Evolutionary conservation across 2,113 vertebrate species (phyloP), one percentile per base, ranked within the genome.

Genomic region (Centropus bengalensis): DNA sequence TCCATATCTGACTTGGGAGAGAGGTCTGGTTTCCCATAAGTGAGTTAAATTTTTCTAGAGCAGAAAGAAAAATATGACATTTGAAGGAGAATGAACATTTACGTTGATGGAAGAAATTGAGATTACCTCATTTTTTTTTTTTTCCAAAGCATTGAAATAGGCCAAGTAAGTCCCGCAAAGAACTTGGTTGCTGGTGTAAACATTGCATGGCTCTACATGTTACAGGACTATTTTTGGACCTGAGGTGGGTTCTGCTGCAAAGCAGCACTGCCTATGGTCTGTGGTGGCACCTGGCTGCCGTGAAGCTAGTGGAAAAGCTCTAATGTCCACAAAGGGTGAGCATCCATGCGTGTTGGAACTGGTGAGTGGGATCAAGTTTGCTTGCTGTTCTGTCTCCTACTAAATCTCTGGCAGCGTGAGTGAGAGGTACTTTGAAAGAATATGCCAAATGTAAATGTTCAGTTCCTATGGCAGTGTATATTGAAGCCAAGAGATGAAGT

Each of bases 1-100:
- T 14, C 8, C 52, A 0, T 58, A 42, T 28, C 26, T 74, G 64
- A 20, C 10, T 3, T n/a, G 8, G 15, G 3, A 51, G 0, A 0
- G 5, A 8, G 68, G 5, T 73, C 27, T 59, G 7, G 4, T 78
- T 85, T 74, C 28, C 18, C 2, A 2, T 4, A 62, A 33, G 5
- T 19, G 30, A 84, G n/a, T 62, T 30, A 54, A 23, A 2, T 0
- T 36, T 59, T 28, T 47, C 33, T 67, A 68, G 32, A 63, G 18
- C 12, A 89, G 26, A 88, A 67, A 83, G 12, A 21, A 88, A 70
- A 55, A 32, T 14, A 23, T 5, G 14, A 4, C 6, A 52, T 69
- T 90, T 66, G 27, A 45, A 8, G 14, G 5, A 55, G 27, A 80
- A 83, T 3, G 6, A 9, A 3, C 6, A 49, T 63, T 64, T 45